phyloP scores from a whole-genome alignment of 1,140 invertebrate species.

The Penaeus vannamei region DNA sequence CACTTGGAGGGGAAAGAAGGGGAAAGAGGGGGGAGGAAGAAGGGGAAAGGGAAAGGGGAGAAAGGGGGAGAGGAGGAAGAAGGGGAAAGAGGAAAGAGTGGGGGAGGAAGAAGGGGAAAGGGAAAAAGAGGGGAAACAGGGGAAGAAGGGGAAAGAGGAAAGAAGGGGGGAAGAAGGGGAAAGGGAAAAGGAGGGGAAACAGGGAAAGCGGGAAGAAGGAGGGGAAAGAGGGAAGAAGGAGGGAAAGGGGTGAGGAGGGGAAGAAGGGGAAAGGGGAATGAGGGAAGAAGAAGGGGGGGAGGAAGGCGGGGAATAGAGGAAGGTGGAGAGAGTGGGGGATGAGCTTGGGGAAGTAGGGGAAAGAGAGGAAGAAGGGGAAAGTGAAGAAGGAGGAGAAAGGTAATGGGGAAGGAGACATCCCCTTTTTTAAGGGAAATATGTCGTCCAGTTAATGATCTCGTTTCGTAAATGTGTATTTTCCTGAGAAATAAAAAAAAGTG shows the following conservation, averaged over 20 bases:
- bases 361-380: too few relatives aligned
- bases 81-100: not conserved
- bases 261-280: constrained; percentile 1
- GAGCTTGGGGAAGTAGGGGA: not conserved
- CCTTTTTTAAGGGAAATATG: too few relatives aligned
- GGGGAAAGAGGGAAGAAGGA: not conserved
- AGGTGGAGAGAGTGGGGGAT: not conserved
- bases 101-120: not conserved
- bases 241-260: not conserved
- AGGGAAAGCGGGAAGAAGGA: not conserved
- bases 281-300: not conserved
- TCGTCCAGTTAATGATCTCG: too few relatives aligned
- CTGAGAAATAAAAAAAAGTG: too few relatives aligned
- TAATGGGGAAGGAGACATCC: too few relatives aligned
- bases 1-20: too few relatives aligned
- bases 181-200: not conserved
- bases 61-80: not conserved
- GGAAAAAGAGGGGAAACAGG: not conserved
- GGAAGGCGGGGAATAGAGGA: not conserved
- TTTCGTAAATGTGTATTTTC: too few relatives aligned
- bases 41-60: not conserved
- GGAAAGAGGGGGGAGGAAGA: not conserved
- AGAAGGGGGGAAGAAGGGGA: not conserved
- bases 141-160: not conserved
- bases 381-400: too few relatives aligned